phyloP scores from a whole-genome alignment of 2,797 vertebrate genomes.

The Cephalopachus bancanus region DNA sequence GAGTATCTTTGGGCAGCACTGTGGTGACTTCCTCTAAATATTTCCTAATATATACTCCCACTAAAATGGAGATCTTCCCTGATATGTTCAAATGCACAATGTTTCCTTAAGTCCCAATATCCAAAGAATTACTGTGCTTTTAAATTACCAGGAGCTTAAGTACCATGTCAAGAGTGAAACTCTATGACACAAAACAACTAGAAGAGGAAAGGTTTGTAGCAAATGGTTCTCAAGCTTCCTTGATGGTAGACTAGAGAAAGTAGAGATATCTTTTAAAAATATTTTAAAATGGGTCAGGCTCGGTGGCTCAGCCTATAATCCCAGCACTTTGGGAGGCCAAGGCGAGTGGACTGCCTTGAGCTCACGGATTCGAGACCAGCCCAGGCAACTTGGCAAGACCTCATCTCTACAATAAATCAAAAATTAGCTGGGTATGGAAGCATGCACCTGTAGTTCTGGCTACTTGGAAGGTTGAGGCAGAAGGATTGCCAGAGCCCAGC shows the following conservation, averaged over 20 bases:
- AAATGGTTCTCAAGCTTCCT: not conserved
- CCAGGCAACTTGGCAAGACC: too few relatives aligned
- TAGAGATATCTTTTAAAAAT: not conserved
- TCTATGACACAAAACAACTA: not conserved
- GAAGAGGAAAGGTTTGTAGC: not conserved
- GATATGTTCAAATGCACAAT: not conserved
- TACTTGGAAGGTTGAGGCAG: too few relatives aligned
- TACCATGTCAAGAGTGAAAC: not conserved
- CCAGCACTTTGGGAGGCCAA: too few relatives aligned
- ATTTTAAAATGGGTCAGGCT: not conserved
- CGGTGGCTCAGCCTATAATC: too few relatives aligned
- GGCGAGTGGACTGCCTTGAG: too few relatives aligned
- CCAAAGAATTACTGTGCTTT: constrained; percentile 32
- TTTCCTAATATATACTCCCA: not conserved
- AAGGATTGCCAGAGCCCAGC: too few relatives aligned
- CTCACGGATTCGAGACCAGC: too few relatives aligned
- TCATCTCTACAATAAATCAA: too few relatives aligned
- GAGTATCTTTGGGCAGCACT: not conserved
- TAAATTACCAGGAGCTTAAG: not conserved
- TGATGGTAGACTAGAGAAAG: constrained; percentile 8
- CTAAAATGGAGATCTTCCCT: not conserved
- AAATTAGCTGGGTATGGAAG: too few relatives aligned
- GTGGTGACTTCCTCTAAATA: not conserved
- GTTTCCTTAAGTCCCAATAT: not conserved
- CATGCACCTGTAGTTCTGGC: too few relatives aligned